Conservation (phyloP, 2,113 vertebrate genomes). For the Vanacampus margaritifer region DNA sequence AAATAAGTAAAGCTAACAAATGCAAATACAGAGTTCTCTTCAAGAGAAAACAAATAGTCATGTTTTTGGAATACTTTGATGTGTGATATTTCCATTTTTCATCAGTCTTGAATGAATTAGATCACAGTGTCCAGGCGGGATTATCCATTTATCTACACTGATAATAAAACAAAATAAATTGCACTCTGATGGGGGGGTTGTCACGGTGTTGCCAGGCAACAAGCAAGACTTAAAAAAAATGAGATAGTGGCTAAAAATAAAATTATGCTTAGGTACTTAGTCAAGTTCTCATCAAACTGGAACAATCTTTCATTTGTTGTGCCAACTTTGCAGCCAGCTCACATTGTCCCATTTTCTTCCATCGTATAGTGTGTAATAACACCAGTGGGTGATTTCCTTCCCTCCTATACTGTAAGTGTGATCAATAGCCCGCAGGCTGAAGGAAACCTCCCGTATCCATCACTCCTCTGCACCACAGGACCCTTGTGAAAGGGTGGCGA, state of each 20-base stretch:
- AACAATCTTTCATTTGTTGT: not conserved
- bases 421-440: constrained; percentile 49
- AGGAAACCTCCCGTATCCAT: constrained; percentile 31
- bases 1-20: too few relatives aligned
- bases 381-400: constrained; percentile 24
- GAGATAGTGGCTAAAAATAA: constrained; percentile 1
- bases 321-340: not conserved
- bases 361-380: constrained; percentile 19
- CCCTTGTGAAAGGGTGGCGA: constrained; percentile 15
- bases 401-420: constrained; percentile 18
- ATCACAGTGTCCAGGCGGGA: not conserved
- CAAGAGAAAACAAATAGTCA: not conserved
- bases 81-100: not conserved
- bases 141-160: not conserved
- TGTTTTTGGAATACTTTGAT: not conserved
- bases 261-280: constrained; percentile 4
- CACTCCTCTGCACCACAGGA: constrained; percentile 35
- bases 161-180: constrained; percentile 1
- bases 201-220: constrained; percentile 8
- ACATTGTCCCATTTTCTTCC: not conserved
- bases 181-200: not conserved
- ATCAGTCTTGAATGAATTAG: not conserved
- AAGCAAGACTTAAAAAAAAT: constrained; percentile 9
- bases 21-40: too few relatives aligned
- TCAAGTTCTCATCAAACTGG: not conserved